Evolutionary conservation across 2,888 invertebrate species (phyloP), one percentile per base, ranked within the genome.

Genomic region (Lapara coniferarum): DNA sequence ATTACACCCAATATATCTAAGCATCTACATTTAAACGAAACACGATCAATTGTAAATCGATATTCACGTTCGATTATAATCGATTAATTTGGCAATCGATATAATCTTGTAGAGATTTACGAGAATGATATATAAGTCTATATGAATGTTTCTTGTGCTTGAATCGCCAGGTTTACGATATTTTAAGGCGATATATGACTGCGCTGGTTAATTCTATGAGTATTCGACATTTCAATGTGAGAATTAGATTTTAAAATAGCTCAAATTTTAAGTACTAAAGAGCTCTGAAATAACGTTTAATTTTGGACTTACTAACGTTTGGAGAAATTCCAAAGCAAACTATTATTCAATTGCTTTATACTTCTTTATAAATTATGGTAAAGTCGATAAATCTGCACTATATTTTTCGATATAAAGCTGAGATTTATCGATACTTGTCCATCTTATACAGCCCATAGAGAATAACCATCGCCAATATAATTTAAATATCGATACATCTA

Each of bases 401-500:
- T 37, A 37, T 37, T 8, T 0, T 37, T 37, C 37, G 37, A 51
- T 3, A 51, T 51, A 3, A 4, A 51, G 13, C 51, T 10, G 51
- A 10, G 12, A 46, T 14, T n/a, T 30, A 16, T 63, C 19, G 59
- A 49, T 49, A 63, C 10, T 16, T 10, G 7, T 8, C 44, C n/a
- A 37, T 10, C 19, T 6, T 12, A 6, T n/a, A 37, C n/a, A 57
- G 37, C 51, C 51, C 58, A 59, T 66, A 66, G 53, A 66, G 16
- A 63, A 69, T 53, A 10, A 37, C 59, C 25, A 44, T 63, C 37
- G 44, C 63, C 44, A 51, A 14, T 37, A 52, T 16, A 59, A 46
- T 37, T 68, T 19, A 53, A 59, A 13, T 13, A 6, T 55, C 7
- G 19, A 52, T 68, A 52, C 13, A 68, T 10, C 49, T 53, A 58